A percentile compares a stretch with the other conserved stretches of the same genome.
These are phyloP conservation scores for Megaceryle torquata DNA, from an alignment of 2,113 vertebrate species.

Conservation along the genomic window DNA sequence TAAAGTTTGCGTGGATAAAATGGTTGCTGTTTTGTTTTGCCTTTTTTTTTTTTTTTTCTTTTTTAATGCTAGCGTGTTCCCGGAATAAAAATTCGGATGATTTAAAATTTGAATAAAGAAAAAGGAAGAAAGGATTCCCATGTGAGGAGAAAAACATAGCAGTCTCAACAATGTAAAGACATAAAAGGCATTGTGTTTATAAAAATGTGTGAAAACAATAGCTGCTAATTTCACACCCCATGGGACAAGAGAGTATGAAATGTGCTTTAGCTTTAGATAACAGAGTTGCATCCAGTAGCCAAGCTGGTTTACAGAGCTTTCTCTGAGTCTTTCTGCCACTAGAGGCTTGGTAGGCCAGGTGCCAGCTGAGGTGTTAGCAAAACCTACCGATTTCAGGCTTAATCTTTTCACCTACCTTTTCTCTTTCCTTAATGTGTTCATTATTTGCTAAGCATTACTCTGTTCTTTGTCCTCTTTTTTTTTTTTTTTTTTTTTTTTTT, in stretches of 20 bases:
- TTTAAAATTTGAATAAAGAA: slow-evolving; percentile 70
- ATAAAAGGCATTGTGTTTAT: slow-evolving; percentile 78
- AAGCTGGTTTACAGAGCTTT: slow-evolving; percentile 69
- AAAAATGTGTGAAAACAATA: slow-evolving; percentile 79
- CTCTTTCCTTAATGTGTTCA: slow-evolving; percentile 83
- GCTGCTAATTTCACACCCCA: slow-evolving; percentile 81
- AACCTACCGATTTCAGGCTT: slow-evolving; percentile 80
- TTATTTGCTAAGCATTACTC: slow-evolving; percentile 86
- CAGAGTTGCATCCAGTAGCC: slow-evolving; percentile 67
- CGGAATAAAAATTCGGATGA: slow-evolving; percentile 63
- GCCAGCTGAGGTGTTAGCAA: slow-evolving; percentile 81
- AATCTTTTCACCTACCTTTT: slow-evolving; percentile 96
- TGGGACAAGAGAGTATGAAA: slow-evolving; percentile 72
- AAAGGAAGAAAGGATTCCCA: slow-evolving; percentile 28
- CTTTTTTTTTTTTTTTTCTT: not conserved
- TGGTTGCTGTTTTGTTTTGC: not conserved
- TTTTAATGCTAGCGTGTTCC: not conserved
- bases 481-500: slow-evolving; percentile 58
- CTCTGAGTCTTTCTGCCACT: slow-evolving; percentile 64
- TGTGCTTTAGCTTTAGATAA: slow-evolving; percentile 82
- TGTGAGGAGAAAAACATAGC: slow-evolving; percentile 61
- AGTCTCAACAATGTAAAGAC: slow-evolving; percentile 71
- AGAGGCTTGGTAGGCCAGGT: slow-evolving; percentile 73
- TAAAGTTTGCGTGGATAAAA: slow-evolving; percentile 9
- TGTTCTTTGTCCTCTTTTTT: slow-evolving; percentile 81